These are phyloP conservation scores for Thryonomys swinderianus DNA, from an alignment of 2,113 vertebrate genomes.

Conservation along the genomic window DNA sequence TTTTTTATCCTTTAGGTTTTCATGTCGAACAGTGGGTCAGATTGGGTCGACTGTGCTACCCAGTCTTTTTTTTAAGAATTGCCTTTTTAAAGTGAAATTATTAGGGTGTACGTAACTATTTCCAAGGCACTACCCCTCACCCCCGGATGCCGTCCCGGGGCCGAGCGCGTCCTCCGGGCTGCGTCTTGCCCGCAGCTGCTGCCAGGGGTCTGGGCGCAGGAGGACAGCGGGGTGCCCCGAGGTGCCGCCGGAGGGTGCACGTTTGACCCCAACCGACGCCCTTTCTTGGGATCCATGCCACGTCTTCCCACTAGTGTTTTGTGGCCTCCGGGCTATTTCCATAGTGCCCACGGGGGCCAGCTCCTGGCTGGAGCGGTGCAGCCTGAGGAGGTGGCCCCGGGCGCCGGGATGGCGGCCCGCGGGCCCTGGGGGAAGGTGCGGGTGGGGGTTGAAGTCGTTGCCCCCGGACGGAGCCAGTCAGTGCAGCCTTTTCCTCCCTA, in stretches of 20 bases:
- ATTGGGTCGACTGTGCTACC: conserved; percentile 73
- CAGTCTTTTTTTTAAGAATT: conserved; percentile 69
- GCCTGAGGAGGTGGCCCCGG: conserved; percentile 25
- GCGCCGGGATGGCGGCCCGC: not conserved
- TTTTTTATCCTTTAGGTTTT: conserved; percentile 80
- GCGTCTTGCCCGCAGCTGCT: not conserved
- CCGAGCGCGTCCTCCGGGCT: not conserved
- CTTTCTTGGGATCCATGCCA: not conserved
- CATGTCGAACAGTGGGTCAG: conserved; percentile 60
- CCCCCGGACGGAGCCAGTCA: conserved; percentile 1
- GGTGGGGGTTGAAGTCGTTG: not conserved
- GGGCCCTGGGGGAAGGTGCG: conserved; percentile 30
- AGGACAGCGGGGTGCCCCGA: too few relatives aligned
- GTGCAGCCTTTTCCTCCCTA: conserved; percentile 57
- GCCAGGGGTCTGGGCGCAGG: not conserved
- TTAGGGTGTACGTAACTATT: conserved; percentile 63
- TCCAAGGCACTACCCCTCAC: conserved; percentile 64
- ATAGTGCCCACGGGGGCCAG: conserved; percentile 62
- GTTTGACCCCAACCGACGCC: not conserved
- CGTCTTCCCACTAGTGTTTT: conserved; percentile 3
- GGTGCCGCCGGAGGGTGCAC: too few relatives aligned
- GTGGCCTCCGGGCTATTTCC: not conserved
- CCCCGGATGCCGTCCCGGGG: conserved; percentile 46
- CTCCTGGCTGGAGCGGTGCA: conserved; percentile 57
- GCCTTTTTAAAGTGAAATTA: conserved; percentile 78